Conservation (phyloP, 1,140 invertebrate genomes). For the Heliconius nattereri region DNA sequence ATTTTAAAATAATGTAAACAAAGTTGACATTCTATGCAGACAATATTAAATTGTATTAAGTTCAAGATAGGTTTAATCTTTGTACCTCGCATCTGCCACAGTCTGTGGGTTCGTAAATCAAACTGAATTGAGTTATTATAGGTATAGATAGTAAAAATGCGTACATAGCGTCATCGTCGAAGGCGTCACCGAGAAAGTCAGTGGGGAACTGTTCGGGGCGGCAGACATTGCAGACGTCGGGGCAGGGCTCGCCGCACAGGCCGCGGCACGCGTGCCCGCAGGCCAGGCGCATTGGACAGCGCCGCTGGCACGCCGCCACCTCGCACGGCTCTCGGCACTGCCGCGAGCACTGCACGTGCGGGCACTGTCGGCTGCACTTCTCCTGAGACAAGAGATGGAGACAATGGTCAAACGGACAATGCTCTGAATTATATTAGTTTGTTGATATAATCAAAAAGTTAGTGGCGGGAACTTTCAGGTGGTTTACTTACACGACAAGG, state of each 20-base stretch:
- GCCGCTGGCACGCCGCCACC: conserved; percentile 74
- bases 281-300: conserved; percentile 73
- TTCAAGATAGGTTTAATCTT: too few species aligned
- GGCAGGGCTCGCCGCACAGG: conserved; percentile 86
- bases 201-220: conserved; percentile 71
- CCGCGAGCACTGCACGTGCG: conserved; percentile 82
- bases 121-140: background rate
- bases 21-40: too few species aligned
- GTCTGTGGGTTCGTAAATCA: too few species aligned
- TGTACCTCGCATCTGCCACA: too few species aligned
- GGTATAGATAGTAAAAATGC: conserved; percentile 5
- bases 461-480: background rate
- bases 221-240: conserved; percentile 80
- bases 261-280: conserved; percentile 85
- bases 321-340: conserved; percentile 82
- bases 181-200: conserved; percentile 83
- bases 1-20: too few species aligned
- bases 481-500: conserved; percentile 81
- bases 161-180: conserved; percentile 82
- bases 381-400: conserved; percentile 52
- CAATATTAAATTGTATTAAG: too few species aligned
- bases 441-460: background rate
- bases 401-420: background rate
- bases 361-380: conserved; percentile 74
- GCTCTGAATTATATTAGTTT: background rate